Conservation (phyloP, 2,113 vertebrate genomes). For the Sinosuthora webbiana region DNA sequence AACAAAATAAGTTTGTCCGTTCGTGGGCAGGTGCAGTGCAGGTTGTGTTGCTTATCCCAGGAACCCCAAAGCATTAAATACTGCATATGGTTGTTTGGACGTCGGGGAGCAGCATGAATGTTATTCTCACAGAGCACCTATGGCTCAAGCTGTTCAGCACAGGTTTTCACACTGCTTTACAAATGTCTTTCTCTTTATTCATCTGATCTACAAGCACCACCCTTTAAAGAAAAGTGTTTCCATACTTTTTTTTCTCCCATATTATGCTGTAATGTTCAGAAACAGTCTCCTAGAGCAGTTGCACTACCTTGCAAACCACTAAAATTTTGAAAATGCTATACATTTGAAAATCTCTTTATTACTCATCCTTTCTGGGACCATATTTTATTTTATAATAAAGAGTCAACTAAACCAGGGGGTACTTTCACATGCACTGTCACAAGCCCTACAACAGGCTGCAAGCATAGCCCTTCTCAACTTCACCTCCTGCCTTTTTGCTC, state of each 20-base stretch:
- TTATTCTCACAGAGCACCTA: neutral
- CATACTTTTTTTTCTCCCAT: neutral
- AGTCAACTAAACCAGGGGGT: neutral
- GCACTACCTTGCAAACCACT: neutral
- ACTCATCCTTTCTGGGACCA: neutral
- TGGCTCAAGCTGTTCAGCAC: neutral
- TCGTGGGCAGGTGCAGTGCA: neutral
- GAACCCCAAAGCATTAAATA: neutral
- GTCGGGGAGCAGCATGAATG: neutral
- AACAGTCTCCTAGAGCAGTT: neutral
- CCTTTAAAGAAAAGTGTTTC: neutral
- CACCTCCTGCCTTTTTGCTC: neutral
- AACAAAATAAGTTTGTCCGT: neutral
- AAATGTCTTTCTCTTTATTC: neutral
- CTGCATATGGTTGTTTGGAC: neutral
- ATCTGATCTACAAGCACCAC: neutral
- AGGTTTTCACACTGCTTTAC: neutral
- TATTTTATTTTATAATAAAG: neutral
- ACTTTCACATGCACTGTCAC: neutral
- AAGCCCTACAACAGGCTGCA: neutral
- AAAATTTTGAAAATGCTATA: neutral
- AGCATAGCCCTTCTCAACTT: neutral
- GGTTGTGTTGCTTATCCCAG: neutral
- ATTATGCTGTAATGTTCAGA: neutral
- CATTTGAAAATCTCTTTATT: neutral